Percentiles rank a stretch among this genome's conserved stretches.
phyloP scores from a whole-genome alignment of 2,888 invertebrate species.

The Slavum lentiscoides region DNA sequence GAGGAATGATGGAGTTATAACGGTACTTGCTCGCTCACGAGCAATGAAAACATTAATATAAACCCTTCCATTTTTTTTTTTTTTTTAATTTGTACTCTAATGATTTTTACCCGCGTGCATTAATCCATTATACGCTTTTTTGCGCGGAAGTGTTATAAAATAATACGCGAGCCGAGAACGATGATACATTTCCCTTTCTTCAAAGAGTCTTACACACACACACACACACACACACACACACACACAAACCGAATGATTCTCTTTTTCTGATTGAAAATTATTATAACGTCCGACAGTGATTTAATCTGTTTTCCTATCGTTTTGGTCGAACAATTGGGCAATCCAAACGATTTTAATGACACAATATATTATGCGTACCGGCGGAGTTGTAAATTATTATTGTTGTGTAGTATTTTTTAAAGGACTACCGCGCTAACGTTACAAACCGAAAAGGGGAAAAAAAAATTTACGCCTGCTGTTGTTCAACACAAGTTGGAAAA shows the following conservation, averaged over 20 bases:
- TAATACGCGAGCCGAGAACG: too few relatives aligned
- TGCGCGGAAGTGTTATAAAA: too few relatives aligned
- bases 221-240: too few relatives aligned
- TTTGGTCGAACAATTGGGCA: background rate
- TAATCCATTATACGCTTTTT: background rate
- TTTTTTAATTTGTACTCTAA: background rate
- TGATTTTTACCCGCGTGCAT: conserved; percentile 10
- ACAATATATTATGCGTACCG: background rate
- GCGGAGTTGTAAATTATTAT: background rate
- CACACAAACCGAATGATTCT: too few relatives aligned
- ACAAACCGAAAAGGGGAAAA: background rate
- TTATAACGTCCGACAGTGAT: background rate
- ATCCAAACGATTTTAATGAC: conserved; percentile 1
- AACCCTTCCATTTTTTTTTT: background rate
- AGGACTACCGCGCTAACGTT: background rate
- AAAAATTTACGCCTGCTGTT: conserved; percentile 5
- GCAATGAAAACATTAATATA: conserved; percentile 20
- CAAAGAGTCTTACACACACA: too few relatives aligned
- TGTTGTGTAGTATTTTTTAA: background rate
- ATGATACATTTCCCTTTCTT: too few relatives aligned
- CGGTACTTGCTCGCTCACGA: conserved; percentile 38
- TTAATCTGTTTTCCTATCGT: background rate
- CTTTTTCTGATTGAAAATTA: background rate
- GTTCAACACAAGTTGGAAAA: background rate
- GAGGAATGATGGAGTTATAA: conserved; percentile 39